Base-by-base conservation (phyloP, 2,888 invertebrate species). In the Parnassius smintheus region DNA sequence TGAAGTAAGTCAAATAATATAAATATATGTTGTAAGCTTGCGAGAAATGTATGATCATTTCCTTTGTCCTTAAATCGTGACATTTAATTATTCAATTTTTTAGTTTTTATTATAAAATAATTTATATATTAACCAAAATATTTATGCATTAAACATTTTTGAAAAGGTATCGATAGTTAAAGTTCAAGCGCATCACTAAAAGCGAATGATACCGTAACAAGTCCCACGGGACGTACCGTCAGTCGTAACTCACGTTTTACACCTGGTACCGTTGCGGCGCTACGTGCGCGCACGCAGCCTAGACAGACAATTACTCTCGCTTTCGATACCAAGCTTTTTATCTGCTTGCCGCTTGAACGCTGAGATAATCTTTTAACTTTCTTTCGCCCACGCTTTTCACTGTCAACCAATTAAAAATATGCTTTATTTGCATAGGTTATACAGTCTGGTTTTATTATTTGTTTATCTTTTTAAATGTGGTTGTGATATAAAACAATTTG, bases 161-260 rank as follows among this genome's bases (percentile, higher is more conserved):
- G 7, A 52, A 49, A 55, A 44, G 41, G 42, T 56, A 55, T 59
- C 62, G 59, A 59, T 59, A 62, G 18, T 13, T 13, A 41, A 42
- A 22, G 1, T 44, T 41, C 25, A 53, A 13, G 59, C 35, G 44
- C 76, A 69, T 70, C 73, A 72, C 69, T 71, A 79, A 48, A 45
- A 52, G 58, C 35, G 42, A 54, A 58, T 53, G 58, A 49, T 54
- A 68, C 59, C 69, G 69, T 71, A 71, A 72, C 64, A 71, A 69
- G 75, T 78, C 82, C 83, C 79, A 82, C 83, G 85, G 82, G 84
- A 84, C 80, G 72, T 81, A 82, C 82, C 83, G 85, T 80, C 76
- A 73, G 69, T 59, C 70, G 55, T 61, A 59, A 66, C 62, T 65
- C 65, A 68, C 66, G 60, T 52, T 66, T 72, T 80, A 87, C 86